phyloP scores from a whole-genome alignment of 2,113 vertebrate species.

The Crotalus viridis region DNA sequence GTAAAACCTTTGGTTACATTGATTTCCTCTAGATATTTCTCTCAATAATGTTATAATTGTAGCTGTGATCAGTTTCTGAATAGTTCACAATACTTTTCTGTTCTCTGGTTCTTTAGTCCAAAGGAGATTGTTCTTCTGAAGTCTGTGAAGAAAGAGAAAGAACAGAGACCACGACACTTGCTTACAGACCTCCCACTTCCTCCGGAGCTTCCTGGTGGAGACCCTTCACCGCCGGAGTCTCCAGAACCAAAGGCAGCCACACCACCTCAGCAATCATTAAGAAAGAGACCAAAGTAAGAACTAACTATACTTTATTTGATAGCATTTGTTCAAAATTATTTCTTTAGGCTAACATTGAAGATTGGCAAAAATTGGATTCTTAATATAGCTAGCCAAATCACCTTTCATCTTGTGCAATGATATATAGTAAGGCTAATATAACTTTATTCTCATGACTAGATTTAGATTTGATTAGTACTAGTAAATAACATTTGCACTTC shows the following conservation, averaged over 20 bases:
- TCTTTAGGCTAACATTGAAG: neutral
- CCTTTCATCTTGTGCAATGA: neutral
- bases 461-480: neutral
- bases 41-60: neutral
- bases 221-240: constrained; percentile 89
- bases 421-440: neutral
- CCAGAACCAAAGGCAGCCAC: constrained; percentile 82
- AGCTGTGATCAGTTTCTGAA: too few relatives aligned
- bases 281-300: constrained; percentile 98
- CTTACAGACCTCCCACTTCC: constrained; percentile 94
- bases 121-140: constrained; percentile 88
- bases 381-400: neutral
- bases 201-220: constrained; percentile 85
- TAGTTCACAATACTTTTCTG: neutral
- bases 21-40: neutral
- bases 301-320: neutral
- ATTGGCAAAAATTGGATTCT: neutral
- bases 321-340: neutral
- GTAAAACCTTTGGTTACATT: neutral
- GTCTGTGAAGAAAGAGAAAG: constrained; percentile 85
- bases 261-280: constrained; percentile 82
- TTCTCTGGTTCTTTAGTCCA: constrained; percentile 77
- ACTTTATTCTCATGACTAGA: neutral
- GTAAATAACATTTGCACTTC: neutral
- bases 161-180: constrained; percentile 85